Conservation (phyloP, 2,888 invertebrate genomes). For the Diarsia dahlii region DNA sequence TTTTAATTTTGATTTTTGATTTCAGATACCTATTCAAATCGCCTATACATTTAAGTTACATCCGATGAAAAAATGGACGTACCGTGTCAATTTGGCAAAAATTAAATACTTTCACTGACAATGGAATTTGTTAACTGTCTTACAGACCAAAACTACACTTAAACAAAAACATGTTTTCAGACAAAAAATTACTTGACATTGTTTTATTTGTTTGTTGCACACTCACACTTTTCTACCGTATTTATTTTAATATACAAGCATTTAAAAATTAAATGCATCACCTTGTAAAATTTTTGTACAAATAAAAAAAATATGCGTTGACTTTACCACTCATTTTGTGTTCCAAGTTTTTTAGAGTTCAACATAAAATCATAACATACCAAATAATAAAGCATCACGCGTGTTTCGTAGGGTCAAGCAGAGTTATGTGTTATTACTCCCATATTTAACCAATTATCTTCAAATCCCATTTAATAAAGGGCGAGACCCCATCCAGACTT, state of each 20-base stretch:
- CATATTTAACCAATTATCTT: neutral
- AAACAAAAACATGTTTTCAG: too few species aligned
- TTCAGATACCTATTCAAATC: neutral
- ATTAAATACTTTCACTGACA: too few species aligned
- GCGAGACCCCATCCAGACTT: too few species aligned
- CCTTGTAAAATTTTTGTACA: neutral
- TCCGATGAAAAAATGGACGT: neutral
- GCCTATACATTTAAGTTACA: neutral
- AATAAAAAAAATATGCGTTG: neutral
- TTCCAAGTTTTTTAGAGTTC: conserved; percentile 15
- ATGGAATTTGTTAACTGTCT: too few species aligned
- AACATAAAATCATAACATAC: neutral
- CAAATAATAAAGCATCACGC: too few species aligned
- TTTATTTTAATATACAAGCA: neutral
- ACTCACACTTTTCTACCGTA: neutral
- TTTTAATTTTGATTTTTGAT: too few species aligned
- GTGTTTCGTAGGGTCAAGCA: too few species aligned
- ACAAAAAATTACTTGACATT: too few species aligned
- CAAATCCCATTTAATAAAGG: neutral
- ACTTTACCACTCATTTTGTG: neutral
- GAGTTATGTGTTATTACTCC: neutral
- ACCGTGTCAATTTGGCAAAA: too few species aligned
- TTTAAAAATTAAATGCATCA: neutral
- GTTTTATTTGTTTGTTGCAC: too few species aligned
- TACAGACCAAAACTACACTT: too few species aligned